A percentile compares a stretch with the other conserved stretches of the same genome.
Evolutionary conservation across 2,888 invertebrate genomes (phyloP).

Genomic region (Iphiclides podalirius): DNA sequence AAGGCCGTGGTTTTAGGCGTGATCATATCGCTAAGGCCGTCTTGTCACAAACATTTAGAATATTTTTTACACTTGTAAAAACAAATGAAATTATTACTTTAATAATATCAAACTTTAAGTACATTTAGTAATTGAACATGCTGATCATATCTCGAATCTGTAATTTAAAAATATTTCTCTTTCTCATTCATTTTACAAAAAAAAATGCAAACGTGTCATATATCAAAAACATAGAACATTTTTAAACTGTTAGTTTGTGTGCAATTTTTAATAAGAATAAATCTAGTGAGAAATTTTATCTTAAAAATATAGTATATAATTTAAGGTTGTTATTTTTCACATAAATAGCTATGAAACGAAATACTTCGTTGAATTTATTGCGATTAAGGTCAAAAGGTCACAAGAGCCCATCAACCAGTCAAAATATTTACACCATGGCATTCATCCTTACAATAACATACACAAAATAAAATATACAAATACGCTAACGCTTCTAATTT

Average conservation of each 20-base stretch:
- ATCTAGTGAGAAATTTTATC: slow-evolving; percentile 10
- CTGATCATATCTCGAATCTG: slow-evolving; percentile 25
- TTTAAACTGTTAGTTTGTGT: slow-evolving; percentile 16
- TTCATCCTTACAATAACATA: slow-evolving; percentile 31
- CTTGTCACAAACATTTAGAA: slow-evolving; percentile 49
- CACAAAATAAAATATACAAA: slow-evolving; percentile 44
- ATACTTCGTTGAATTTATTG: slow-evolving; percentile 8
- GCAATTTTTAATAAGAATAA: slow-evolving; percentile 14
- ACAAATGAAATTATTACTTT: slow-evolving; percentile 42
- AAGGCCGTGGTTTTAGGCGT: slow-evolving; percentile 60
- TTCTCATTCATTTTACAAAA: slow-evolving; percentile 4
- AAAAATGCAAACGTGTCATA: slow-evolving; percentile 5
- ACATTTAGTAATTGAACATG: slow-evolving; percentile 44
- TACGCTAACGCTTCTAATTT: slow-evolving; percentile 52
- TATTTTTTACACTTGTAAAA: slow-evolving; percentile 36
- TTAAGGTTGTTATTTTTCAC: slow-evolving; percentile 5
- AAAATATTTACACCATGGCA: slow-evolving; percentile 30
- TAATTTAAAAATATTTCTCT: slow-evolving; percentile 16
- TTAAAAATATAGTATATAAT: slow-evolving; percentile 16
- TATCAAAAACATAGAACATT: slow-evolving; percentile 1
- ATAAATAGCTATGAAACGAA: slow-evolving; percentile 12
- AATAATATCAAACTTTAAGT: slow-evolving; percentile 64
- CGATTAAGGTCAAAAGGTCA: slow-evolving; percentile 3
- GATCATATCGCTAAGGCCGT: slow-evolving; percentile 50
- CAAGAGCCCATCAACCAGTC: slow-evolving; percentile 19